Evolutionary conservation across 2,888 invertebrate genomes (phyloP), one percentile per base, ranked within the genome.

Genomic region (Shargacucullia verbasci): DNA sequence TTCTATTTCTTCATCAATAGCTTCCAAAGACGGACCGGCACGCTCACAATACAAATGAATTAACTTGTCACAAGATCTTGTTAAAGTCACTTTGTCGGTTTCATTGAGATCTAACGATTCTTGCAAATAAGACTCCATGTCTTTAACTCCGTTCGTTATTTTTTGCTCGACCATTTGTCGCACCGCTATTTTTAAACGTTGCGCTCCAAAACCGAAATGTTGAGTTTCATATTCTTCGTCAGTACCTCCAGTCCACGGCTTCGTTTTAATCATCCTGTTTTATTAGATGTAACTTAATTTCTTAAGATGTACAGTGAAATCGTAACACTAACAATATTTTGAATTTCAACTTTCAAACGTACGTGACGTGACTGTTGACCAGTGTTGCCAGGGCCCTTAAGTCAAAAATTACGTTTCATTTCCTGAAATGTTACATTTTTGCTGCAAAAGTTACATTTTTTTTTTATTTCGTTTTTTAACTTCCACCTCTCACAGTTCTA

Each of bases 191-290:
- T 92, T 90, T 0, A 94, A 76, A 10, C 90, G 83, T 76, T 93
- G 93, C 5, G 91, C 79, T 14, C 94, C 94, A 65, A 94, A 94
- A 45, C 94, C 92, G 49, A 93, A 94, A 67, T 89, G 90, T 69
- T 94, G 93, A 0, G 93, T 93, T 76, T 93, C 91, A 65, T 94
- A 94, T 82, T 94, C 94, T 82, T 94, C 94, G 2, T 91, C 86
- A 12, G 85, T 85, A 10, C 93, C 94, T 40, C 94, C 94, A 20
- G 65, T 77, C 93, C 93, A 94, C 7, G 82, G 79, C 45, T 81
- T 72, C 8, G 82, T 84, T 78, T 86, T 86, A 34, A 90, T 90
- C 92, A 92, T 93, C 64, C 71, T 60, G 38, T 13, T 41, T 41
- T n/a, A n/a, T n/a, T n/a, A n/a, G n/a, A n/a, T n/a, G n/a, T n/a